Percentiles rank a stretch among this genome's conserved stretches.
Conservation (phyloP, 2,888 invertebrate genomes). For the Lepidochrysops patricia region DNA sequence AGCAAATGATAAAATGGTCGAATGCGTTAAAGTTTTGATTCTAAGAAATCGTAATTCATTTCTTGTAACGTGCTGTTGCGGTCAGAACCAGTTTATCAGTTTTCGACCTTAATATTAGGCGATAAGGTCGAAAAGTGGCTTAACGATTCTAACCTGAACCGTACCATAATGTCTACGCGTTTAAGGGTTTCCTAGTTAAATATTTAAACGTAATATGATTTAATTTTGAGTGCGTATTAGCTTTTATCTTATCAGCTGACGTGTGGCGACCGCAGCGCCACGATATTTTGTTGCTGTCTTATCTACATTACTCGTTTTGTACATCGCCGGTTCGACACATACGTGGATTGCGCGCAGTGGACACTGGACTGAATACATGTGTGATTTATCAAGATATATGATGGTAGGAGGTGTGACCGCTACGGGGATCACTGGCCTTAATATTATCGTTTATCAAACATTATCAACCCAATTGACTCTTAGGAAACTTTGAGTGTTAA, state of each 20-base stretch:
- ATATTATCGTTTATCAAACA: conserved; percentile 40
- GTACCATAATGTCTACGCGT: background rate
- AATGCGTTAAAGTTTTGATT: background rate
- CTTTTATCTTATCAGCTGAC: conserved; percentile 48
- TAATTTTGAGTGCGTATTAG: conserved; percentile 5
- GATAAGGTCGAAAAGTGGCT: no score
- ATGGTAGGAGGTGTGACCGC: conserved; percentile 32
- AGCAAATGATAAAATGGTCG: background rate
- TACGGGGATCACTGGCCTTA: conserved; percentile 46
- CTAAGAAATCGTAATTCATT: background rate
- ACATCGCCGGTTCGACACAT: conserved; percentile 20
- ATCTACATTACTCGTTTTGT: conserved; percentile 28
- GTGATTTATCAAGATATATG: conserved; percentile 25
- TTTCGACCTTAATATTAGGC: no score
- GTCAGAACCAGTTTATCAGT: no score
- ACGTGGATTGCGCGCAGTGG: conserved; percentile 22
- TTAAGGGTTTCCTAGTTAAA: background rate
- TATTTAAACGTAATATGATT: background rate
- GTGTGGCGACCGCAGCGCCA: conserved; percentile 26
- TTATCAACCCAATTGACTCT: conserved; percentile 40
- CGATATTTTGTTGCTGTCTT: conserved; percentile 28
- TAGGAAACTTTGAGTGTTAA: conserved; percentile 34
- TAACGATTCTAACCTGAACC: no score
- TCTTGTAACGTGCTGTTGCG: no score
- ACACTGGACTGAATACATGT: conserved; percentile 28